phyloP scores from a whole-genome alignment of 2,797 vertebrate genomes.

The Nyctibius grandis region DNA sequence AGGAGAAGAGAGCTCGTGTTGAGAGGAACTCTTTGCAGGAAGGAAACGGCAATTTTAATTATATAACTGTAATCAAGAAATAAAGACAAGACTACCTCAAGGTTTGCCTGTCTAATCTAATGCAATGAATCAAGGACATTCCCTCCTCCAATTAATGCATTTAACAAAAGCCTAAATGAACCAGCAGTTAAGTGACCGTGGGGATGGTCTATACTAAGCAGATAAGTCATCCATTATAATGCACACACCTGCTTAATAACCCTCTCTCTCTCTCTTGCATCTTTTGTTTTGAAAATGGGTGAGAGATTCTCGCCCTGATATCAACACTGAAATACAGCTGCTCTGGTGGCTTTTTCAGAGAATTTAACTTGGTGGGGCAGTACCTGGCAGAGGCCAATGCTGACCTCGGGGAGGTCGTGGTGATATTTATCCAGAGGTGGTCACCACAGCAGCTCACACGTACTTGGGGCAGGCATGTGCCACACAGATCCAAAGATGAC shows the following conservation, averaged over 20 bases:
- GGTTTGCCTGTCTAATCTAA: not conserved
- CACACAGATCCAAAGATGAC: not conserved
- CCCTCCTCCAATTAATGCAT: not conserved
- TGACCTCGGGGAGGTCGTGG: not conserved
- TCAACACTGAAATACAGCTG: not conserved
- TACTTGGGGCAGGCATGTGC: not conserved
- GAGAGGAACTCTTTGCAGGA: not conserved
- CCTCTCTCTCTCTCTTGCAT: not conserved
- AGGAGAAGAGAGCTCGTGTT: not conserved
- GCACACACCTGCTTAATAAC: not conserved
- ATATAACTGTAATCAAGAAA: slow-evolving; percentile 11
- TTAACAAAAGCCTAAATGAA: slow-evolving; percentile 40
- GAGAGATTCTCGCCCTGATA: not conserved
- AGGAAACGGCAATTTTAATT: slow-evolving; percentile 12
- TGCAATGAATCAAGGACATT: not conserved
- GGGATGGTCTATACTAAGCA: not conserved
- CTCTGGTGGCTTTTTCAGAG: not conserved
- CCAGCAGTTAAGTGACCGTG: not conserved
- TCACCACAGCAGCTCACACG: not conserved
- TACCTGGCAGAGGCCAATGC: fast-evolving
- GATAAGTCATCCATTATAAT: not conserved
- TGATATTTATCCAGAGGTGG: not conserved
- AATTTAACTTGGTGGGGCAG: not conserved
- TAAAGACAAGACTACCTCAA: slow-evolving; percentile 4
- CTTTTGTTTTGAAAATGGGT: not conserved